Evolutionary conservation across 1,140 invertebrate genomes (phyloP).

Genomic region (Heliconius nattereri): DNA sequence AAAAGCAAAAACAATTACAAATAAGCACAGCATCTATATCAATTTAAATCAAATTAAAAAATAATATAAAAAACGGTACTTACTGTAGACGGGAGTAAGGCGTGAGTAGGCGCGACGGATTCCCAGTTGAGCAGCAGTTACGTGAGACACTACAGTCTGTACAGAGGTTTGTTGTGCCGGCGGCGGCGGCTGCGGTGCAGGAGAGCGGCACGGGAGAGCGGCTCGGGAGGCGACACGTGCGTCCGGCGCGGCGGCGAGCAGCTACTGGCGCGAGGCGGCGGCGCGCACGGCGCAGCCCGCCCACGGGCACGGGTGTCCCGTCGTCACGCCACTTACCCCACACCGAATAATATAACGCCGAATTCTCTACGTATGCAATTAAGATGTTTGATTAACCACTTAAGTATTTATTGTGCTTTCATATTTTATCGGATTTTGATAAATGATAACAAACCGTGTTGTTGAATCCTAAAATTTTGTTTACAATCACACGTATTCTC

Average conservation of each 20-base stretch:
- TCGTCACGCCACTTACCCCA: conserved; percentile 70
- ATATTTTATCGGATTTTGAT: neutral
- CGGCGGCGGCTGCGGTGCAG: conserved; percentile 44
- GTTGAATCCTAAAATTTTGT: neutral
- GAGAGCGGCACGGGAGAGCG: conserved; percentile 34
- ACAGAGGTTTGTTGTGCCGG: conserved; percentile 66
- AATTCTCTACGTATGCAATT: conserved; percentile 49
- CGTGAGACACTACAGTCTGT: conserved; percentile 50
- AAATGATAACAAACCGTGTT: neutral
- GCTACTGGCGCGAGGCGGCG: conserved; percentile 48
- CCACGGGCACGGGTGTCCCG: conserved; percentile 55
- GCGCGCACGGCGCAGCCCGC: conserved; percentile 60
- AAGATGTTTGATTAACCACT: conserved; percentile 30
- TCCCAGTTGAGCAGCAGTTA: conserved; percentile 27
- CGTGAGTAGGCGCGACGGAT: conserved; percentile 15
- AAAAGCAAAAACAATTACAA: neutral
- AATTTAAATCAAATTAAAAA: neutral
- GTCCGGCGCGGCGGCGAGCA: conserved; percentile 54
- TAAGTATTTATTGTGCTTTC: conserved; percentile 13
- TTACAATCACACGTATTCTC: neutral
- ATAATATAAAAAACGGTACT: conserved; percentile 28
- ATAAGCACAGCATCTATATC: neutral
- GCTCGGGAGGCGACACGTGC: conserved; percentile 48
- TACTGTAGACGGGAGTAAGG: conserved; percentile 37
- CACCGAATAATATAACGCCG: conserved; percentile 59